Percentiles rank a stretch among this genome's conserved stretches.
Conservation (phyloP, 2,113 vertebrate genomes). For the Cynoglossus semilaevis region DNA sequence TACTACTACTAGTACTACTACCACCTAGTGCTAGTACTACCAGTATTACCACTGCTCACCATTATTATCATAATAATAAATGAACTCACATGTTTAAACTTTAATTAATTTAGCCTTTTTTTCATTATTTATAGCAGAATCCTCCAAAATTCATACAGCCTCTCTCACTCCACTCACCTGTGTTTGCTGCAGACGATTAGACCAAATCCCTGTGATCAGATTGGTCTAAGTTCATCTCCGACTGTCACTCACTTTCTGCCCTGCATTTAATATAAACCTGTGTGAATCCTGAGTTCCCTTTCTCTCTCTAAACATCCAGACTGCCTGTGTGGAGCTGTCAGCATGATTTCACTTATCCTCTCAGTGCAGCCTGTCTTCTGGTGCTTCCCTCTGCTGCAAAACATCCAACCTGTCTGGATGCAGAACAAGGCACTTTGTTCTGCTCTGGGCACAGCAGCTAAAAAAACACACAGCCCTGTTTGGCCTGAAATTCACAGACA, state of each 20-base stretch:
- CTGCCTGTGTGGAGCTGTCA: constrained; percentile 13
- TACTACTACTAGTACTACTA: no score
- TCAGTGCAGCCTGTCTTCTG: constrained; percentile 36
- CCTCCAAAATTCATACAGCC: background rate
- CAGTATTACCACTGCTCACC: no score
- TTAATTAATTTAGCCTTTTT: no score
- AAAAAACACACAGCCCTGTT: constrained; percentile 14
- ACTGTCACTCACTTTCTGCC: constrained; percentile 21
- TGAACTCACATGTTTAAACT: no score
- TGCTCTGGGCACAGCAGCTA: constrained; percentile 16
- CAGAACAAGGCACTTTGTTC: constrained; percentile 5
- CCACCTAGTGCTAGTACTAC: no score
- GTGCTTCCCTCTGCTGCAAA: constrained; percentile 16
- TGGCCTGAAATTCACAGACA: constrained; percentile 16
- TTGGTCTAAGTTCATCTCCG: constrained; percentile 18
- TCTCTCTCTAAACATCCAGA: constrained; percentile 30
- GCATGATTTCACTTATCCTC: constrained; percentile 48
- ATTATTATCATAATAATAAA: no score
- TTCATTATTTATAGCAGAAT: no score
- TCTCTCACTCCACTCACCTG: constrained; percentile 4
- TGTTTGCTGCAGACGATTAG: constrained; percentile 17
- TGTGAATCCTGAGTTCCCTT: constrained; percentile 21
- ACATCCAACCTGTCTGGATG: constrained; percentile 19
- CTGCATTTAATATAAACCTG: constrained; percentile 14
- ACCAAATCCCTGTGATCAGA: constrained; percentile 32